Percentiles rank a stretch among this genome's conserved stretches.
Evolutionary conservation across 2,888 invertebrate species (phyloP).

Genomic region (Odontothrips loti): DNA sequence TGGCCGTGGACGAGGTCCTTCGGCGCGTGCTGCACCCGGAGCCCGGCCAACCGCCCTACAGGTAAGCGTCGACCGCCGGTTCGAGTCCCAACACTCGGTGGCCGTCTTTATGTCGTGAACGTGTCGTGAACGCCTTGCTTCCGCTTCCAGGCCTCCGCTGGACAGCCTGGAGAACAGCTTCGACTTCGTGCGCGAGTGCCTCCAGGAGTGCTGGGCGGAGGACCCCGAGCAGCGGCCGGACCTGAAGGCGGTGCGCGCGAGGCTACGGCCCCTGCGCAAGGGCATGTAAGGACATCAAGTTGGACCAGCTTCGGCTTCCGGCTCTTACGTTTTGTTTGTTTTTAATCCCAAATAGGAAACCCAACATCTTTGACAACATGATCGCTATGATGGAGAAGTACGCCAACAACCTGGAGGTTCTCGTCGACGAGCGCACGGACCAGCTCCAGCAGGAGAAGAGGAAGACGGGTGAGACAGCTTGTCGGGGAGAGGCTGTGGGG

Average conservation of each 20-base stretch:
- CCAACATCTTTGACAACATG: conserved; percentile 97
- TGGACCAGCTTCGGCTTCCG: background rate
- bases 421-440: conserved; percentile 91
- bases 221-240: conserved; percentile 75
- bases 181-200: conserved; percentile 78
- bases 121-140: background rate
- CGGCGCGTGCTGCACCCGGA: conserved; percentile 56
- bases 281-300: conserved; percentile 68
- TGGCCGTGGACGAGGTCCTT: conserved; percentile 64
- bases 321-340: background rate
- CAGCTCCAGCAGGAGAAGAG: conserved; percentile 93
- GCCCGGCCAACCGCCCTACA: conserved; percentile 51
- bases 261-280: conserved; percentile 74
- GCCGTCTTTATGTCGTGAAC: conserved; percentile 27
- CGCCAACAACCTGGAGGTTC: conserved; percentile 86
- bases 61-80: conserved; percentile 54
- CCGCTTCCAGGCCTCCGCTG: conserved; percentile 63
- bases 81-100: background rate
- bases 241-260: conserved; percentile 73
- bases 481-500: conserved; percentile 51
- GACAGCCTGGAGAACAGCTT: conserved; percentile 75
- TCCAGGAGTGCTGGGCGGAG: conserved; percentile 85
- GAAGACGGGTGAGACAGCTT: conserved; percentile 69
- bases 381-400: conserved; percentile 98
- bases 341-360: conserved; percentile 60